phyloP scores from a whole-genome alignment of 2,888 invertebrate species.

The Drosophila bunnanda region DNA sequence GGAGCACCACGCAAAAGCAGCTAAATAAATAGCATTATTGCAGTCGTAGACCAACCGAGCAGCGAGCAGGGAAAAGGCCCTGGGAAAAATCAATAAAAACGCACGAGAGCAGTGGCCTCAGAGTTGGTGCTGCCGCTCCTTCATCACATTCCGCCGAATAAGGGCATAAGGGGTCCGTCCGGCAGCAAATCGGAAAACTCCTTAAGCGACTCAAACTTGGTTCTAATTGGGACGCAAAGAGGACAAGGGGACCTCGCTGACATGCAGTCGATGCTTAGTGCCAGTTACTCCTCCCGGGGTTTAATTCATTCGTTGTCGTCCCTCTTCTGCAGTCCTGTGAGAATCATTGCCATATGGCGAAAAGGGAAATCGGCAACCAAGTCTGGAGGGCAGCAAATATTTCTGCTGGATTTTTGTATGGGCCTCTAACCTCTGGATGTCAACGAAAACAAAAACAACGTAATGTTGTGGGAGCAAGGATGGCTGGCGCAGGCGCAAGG shows the following conservation, averaged over 20 bases:
- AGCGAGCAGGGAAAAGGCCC: constrained; percentile 34
- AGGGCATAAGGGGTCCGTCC: neutral
- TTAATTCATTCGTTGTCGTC: neutral
- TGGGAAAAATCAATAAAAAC: constrained; percentile 76
- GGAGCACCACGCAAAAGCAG: neutral
- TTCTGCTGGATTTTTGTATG: constrained; percentile 13
- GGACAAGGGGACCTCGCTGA: neutral
- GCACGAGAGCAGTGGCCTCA: constrained; percentile 53
- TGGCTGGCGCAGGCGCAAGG: constrained; percentile 41
- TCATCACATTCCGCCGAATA: neutral
- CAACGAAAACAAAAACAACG: constrained; percentile 32
- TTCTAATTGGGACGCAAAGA: neutral
- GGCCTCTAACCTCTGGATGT: constrained; percentile 7
- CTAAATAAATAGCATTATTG: constrained; percentile 1
- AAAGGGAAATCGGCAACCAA: constrained; percentile 24
- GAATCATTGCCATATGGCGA: constrained; percentile 25
- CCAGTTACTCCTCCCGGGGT: neutral
- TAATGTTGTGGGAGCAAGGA: neutral
- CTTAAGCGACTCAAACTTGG: constrained; percentile 7
- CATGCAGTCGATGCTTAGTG: neutral
- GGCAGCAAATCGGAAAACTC: constrained; percentile 9
- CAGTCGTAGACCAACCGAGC: constrained; percentile 8
- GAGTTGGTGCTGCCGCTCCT: neutral
- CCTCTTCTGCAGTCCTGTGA: neutral
- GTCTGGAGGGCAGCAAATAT: constrained; percentile 19